Evolutionary conservation across 2,888 invertebrate species (phyloP), one percentile per base, ranked within the genome.

Genomic region (Villa cingulata): DNA sequence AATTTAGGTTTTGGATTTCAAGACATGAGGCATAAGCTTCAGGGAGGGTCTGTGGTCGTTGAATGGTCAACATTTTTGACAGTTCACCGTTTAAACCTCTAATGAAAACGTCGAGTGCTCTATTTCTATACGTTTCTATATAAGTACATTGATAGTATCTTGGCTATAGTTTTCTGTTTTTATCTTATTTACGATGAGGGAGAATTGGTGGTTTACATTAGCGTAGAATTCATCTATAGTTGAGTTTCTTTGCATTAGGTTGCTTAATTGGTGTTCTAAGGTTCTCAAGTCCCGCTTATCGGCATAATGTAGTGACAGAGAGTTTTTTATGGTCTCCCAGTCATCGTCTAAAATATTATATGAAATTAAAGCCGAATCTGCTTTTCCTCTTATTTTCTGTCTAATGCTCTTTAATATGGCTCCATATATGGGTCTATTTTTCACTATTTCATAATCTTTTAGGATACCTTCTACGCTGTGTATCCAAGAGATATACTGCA

Each of bases 61-160:
- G 52, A n/a, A 49, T 50, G 12, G 41, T 27, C 4, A 50, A n/a
- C 23, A 50, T 48, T 23, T 44, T 48, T 7, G 49, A 48, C 1
- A 50, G 36, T 20, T 49, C 46, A 6, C 46, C 49, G 16, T 48
- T 52, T 15, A 51, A 27, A 16, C 40, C 44, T 17, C 49, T 20
- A 3, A 51, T 40, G 18, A 51, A 51, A 5, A 49, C 47, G 16
- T 51, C 49, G 4, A 49, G 27, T 2, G 46, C 48, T 38, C 46
- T 46, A 38, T 47, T 48, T 23, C 45, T 38, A 17, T 48, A 17
- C 4, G 39, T 39, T 3, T 39, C 7, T n/a, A n/a, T 17, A 39
- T 17, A 17, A 29, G 18, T 3, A 41, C 29, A 2, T 41, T 41
- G 1, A 29, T 32, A 14, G 37, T 46, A 19, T 50, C 44, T 14